A percentile compares a stretch with the other conserved stretches of the same genome.
phyloP scores from a whole-genome alignment of 2,797 vertebrate species.

The Gadopsis marmoratus region DNA sequence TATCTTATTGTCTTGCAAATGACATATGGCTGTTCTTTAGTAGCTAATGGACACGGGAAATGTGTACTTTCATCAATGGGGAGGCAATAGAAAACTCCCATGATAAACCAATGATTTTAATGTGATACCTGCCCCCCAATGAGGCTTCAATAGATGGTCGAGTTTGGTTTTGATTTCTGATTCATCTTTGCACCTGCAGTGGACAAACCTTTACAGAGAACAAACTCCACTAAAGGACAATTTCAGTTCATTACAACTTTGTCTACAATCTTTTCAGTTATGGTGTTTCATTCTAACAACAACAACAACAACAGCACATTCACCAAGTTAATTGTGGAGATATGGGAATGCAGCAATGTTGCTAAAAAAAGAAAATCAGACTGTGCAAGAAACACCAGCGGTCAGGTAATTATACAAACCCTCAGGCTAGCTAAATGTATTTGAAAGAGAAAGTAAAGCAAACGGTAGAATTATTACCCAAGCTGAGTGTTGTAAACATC shows the following conservation, averaged over 20 bases:
- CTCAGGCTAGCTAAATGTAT: not conserved
- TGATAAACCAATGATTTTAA: constrained; percentile 3
- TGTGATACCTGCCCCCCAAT: not conserved
- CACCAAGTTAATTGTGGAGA: not conserved
- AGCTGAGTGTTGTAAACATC: not conserved
- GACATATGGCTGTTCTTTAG: constrained; percentile 22
- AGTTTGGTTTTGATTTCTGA: constrained; percentile 4
- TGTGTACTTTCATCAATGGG: not conserved
- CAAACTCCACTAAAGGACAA: not conserved
- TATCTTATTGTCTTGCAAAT: constrained; percentile 33
- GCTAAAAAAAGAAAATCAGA: too few species aligned
- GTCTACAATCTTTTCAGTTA: not conserved
- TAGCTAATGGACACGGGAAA: constrained; percentile 37
- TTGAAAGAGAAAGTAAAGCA: not conserved
- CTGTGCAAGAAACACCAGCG: not conserved
- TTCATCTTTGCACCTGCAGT: not conserved
- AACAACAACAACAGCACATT: not conserved
- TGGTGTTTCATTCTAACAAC: not conserved
- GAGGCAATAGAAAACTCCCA: constrained; percentile 38
- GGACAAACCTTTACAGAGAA: not conserved
- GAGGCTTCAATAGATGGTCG: not conserved
- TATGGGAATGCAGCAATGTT: not conserved
- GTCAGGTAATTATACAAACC: not conserved
- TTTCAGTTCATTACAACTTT: not conserved
- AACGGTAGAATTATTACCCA: not conserved